Evolutionary conservation across 1,140 invertebrate species (phyloP).

Genomic region (Ridgeia piscesae): DNA sequence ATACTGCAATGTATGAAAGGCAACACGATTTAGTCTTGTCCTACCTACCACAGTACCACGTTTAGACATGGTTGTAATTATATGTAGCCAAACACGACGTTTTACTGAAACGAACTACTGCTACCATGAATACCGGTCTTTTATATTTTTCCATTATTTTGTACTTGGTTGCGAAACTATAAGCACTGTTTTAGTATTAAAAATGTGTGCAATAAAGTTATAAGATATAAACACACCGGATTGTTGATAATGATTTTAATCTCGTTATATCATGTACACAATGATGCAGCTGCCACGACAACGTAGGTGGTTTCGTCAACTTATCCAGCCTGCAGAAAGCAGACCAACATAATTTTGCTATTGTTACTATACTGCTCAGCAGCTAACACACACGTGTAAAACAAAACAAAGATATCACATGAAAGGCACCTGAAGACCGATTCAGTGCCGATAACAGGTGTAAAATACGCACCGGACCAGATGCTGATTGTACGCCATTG

Average conservation of each 20-base stretch:
- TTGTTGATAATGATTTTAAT: neutral
- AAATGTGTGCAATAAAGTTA: neutral
- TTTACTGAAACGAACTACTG: neutral
- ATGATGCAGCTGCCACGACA: neutral
- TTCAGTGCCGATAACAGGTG: neutral
- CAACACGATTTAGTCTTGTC: neutral
- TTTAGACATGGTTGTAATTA: neutral
- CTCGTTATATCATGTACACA: neutral
- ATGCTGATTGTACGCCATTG: neutral
- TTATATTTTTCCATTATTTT: neutral
- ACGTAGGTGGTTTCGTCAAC: neutral
- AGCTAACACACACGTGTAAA: neutral
- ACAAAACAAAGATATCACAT: constrained; percentile 1
- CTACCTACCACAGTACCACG: too few species aligned
- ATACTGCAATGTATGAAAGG: neutral
- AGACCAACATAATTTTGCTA: neutral
- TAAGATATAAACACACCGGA: neutral
- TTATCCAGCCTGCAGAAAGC: neutral
- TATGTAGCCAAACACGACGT: neutral
- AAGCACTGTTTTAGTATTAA: neutral
- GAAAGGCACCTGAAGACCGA: neutral
- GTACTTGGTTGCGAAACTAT: neutral
- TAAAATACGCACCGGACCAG: neutral
- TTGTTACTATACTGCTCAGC: neutral
- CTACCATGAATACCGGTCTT: neutral